Conservation (phyloP, 2,888 invertebrate genomes). For the Helicoverpa assulta region DNA sequence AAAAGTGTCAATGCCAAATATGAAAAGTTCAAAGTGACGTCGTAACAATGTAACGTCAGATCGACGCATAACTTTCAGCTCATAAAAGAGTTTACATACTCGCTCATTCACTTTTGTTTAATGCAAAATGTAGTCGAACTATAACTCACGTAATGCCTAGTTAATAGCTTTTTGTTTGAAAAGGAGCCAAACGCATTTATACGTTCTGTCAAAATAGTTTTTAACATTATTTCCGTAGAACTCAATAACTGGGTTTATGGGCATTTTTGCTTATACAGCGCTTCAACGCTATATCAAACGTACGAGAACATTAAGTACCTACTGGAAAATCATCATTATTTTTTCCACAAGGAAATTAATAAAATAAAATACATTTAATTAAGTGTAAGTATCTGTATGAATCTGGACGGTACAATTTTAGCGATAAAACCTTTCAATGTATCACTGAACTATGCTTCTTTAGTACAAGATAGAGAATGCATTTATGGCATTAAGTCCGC, state of each 20-base stretch:
- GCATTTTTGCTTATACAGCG: background rate
- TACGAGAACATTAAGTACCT: too few relatives aligned
- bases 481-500: too few relatives aligned
- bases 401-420: too few relatives aligned
- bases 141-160: slow-evolving; percentile 54
- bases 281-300: background rate
- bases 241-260: slow-evolving; percentile 25
- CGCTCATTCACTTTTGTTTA: slow-evolving; percentile 57
- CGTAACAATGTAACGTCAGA: slow-evolving; percentile 34
- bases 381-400: too few relatives aligned
- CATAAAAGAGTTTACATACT: slow-evolving; percentile 47
- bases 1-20: slow-evolving; percentile 26
- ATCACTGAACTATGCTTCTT: too few relatives aligned
- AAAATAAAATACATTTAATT: too few relatives aligned
- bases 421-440: too few relatives aligned
- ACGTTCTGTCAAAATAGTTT: slow-evolving; percentile 55
- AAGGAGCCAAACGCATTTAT: slow-evolving; percentile 56
- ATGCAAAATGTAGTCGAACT: slow-evolving; percentile 51
- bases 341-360: too few relatives aligned
- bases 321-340: too few relatives aligned
- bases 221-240: slow-evolving; percentile 41
- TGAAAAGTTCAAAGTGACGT: slow-evolving; percentile 32
- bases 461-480: too few relatives aligned
- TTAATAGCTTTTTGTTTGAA: slow-evolving; percentile 62
- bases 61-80: slow-evolving; percentile 36